These are phyloP conservation scores for Lanius ludovicianus DNA, from an alignment of 2,113 vertebrate species.

Conservation along the genomic window DNA sequence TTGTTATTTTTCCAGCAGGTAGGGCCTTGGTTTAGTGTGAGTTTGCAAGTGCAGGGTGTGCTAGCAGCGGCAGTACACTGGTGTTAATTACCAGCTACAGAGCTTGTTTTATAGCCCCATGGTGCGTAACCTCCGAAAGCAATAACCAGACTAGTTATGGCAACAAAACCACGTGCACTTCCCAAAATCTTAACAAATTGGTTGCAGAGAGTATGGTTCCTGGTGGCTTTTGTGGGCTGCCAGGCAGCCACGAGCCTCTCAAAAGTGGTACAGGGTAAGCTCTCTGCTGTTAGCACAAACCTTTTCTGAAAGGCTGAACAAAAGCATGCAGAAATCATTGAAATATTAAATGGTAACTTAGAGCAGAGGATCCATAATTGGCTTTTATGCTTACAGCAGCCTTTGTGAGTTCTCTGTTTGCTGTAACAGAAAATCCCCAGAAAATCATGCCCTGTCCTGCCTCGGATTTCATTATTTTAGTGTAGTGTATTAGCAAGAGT, in stretches of 20 bases:
- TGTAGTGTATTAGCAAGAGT: not conserved
- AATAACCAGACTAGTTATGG: not conserved
- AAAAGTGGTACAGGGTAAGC: accelerated
- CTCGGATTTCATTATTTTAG: accelerated
- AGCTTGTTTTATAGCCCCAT: not conserved
- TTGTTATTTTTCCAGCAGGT: not conserved
- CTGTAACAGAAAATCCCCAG: not conserved
- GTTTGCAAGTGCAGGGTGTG: not conserved
- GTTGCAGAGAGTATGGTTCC: not conserved
- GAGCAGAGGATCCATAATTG: not conserved
- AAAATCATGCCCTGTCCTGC: not conserved
- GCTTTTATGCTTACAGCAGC: not conserved
- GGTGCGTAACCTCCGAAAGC: accelerated
- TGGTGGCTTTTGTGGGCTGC: not conserved
- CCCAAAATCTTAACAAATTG: not conserved
- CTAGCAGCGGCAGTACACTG: not conserved
- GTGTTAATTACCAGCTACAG: not conserved
- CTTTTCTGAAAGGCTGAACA: not conserved
- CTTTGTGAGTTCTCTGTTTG: not conserved
- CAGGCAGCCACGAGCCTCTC: not conserved
- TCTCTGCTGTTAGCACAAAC: not conserved
- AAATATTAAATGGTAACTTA: not conserved
- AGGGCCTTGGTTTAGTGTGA: not conserved
- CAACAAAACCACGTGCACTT: accelerated
- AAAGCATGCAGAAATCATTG: accelerated